phyloP scores from a whole-genome alignment of 2,113 vertebrate species.

The Cettia cetti region DNA sequence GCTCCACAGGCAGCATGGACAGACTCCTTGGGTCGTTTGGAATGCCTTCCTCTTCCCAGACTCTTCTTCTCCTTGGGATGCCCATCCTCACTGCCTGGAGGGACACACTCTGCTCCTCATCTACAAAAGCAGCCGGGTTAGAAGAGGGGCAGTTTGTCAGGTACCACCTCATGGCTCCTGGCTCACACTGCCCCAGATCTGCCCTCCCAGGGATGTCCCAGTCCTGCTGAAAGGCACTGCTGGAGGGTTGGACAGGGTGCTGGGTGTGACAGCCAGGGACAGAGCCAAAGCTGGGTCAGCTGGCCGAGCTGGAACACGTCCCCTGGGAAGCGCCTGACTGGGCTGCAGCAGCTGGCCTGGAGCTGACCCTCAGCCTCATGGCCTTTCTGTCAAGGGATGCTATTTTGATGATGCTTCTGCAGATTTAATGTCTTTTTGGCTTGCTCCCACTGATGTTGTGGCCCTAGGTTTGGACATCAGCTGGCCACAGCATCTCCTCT shows the following conservation, averaged over 20 bases:
- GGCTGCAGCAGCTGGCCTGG: not conserved
- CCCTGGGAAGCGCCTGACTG: not conserved
- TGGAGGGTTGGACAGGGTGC: rapidly evolving
- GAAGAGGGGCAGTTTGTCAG: not conserved
- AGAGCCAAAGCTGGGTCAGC: not conserved
- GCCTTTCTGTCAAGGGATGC: not conserved
- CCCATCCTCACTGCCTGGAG: not conserved
- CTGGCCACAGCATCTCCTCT: not conserved
- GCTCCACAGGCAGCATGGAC: not conserved
- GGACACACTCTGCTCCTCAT: rapidly evolving
- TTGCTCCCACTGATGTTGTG: not conserved
- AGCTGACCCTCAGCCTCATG: not conserved
- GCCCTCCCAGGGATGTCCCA: not conserved
- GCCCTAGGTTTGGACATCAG: not conserved
- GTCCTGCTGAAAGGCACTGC: not conserved
- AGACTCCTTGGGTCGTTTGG: rapidly evolving
- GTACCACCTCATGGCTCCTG: not conserved
- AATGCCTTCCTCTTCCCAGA: not conserved
- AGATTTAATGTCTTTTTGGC: not conserved
- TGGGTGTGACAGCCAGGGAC: rapidly evolving
- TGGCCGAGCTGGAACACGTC: not conserved
- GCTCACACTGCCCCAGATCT: rapidly evolving
- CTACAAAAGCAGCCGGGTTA: not conserved
- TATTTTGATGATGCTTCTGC: not conserved
- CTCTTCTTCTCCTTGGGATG: not conserved